Conservation (phyloP, 2,113 vertebrate species). For the Penelope pileata region DNA sequence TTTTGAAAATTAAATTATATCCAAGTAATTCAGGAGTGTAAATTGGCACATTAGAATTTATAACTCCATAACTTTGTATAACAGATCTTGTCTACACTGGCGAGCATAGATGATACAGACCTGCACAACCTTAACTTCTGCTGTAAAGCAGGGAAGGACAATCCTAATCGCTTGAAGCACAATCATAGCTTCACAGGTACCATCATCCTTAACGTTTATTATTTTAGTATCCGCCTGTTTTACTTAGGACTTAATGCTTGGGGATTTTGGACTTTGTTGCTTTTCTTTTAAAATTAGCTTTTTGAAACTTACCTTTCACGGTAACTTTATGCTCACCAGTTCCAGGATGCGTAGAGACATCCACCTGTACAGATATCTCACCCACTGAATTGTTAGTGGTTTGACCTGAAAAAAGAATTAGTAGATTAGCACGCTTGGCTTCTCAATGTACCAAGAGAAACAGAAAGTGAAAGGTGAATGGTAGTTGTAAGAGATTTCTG, state of each 20-base stretch:
- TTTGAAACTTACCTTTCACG: slow-evolving; percentile 86
- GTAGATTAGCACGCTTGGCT: not conserved
- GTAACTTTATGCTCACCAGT: slow-evolving; percentile 96
- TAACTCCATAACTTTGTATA: not conserved
- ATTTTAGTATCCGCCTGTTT: not conserved
- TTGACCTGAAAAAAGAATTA: slow-evolving; percentile 69
- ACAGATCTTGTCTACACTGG: not conserved
- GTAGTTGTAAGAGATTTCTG: not conserved
- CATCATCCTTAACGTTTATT: not conserved
- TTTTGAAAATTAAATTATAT: not conserved
- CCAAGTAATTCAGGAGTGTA: not conserved
- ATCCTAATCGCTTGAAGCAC: not conserved
- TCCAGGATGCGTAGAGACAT: slow-evolving; percentile 89
- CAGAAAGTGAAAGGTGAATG: not conserved
- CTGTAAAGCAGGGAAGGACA: not conserved
- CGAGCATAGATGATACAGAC: not conserved
- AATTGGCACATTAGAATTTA: not conserved
- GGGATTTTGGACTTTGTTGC: not conserved
- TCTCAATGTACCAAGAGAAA: not conserved
- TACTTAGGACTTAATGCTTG: not conserved
- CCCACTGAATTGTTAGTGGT: slow-evolving; percentile 87
- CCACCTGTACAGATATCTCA: slow-evolving; percentile 93
- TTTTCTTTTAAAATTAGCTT: not conserved
- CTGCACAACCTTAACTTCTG: not conserved
- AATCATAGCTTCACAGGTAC: not conserved